Evolutionary conservation across 64 coral and sea anemone genomes (phyloP).

Genomic region (Montipora sp.): DNA sequence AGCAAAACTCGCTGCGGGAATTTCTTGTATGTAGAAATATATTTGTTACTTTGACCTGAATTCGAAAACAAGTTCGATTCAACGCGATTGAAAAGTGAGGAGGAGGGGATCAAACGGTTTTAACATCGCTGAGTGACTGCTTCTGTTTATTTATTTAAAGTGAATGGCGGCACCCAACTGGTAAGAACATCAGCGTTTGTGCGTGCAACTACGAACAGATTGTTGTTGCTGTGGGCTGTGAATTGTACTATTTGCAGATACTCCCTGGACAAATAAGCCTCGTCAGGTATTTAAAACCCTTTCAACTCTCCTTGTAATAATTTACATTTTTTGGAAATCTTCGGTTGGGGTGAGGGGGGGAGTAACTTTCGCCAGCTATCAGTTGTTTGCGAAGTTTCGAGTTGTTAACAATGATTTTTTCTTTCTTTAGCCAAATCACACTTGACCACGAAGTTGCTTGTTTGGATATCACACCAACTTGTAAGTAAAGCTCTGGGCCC

Average conservation of each 20-base stretch:
- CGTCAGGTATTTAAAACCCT: constrained; percentile 62
- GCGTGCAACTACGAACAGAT: constrained; percentile 89
- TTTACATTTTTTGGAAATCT: too few relatives aligned
- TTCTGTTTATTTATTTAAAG: constrained; percentile 21
- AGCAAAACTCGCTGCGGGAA: too few relatives aligned
- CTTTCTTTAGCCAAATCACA: constrained; percentile 58
- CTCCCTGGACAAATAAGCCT: constrained; percentile 62
- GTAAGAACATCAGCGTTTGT: constrained; percentile 94
- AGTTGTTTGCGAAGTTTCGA: too few relatives aligned
- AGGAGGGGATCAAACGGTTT: too few relatives aligned
- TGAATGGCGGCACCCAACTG: constrained; percentile 89
- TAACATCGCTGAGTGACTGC: too few relatives aligned
- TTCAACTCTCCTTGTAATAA: too few relatives aligned
- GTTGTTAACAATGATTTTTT: neutral
- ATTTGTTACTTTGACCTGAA: too few relatives aligned
- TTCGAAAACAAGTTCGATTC: too few relatives aligned
- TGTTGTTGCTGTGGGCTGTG: constrained; percentile 85
- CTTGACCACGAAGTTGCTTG: constrained; percentile 98
- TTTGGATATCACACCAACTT: constrained; percentile 84
- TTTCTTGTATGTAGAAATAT: too few relatives aligned
- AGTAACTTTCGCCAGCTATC: too few relatives aligned
- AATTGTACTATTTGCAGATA: constrained; percentile 90
- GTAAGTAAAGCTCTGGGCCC: constrained; percentile 21
- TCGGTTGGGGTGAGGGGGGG: too few relatives aligned
- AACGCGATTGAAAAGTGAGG: too few relatives aligned